Evolutionary conservation across 2,797 vertebrate genomes (phyloP).

Genomic region (Allobates femoralis): DNA sequence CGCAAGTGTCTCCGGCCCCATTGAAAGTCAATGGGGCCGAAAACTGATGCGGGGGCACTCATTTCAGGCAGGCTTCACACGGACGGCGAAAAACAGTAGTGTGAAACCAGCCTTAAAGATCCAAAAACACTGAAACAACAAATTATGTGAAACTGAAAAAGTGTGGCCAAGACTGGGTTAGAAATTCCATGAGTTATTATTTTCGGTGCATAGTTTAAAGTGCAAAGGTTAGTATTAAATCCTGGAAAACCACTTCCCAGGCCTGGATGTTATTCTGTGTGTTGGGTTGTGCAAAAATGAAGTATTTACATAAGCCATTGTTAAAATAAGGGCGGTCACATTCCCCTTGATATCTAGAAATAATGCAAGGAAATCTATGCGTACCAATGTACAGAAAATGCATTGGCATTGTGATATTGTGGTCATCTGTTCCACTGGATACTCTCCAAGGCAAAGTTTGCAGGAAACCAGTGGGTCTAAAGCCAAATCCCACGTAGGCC

Average conservation of each 20-base stretch:
- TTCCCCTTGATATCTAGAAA: not conserved
- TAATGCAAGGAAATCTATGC: conserved; percentile 66
- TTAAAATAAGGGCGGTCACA: not conserved
- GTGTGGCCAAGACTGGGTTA: too few species aligned
- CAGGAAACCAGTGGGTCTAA: conserved; percentile 96
- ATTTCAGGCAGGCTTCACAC: too few species aligned
- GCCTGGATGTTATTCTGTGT: not conserved
- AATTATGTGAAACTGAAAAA: too few species aligned
- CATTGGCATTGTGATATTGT: conserved; percentile 98
- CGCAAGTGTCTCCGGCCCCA: too few species aligned
- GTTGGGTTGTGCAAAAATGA: not conserved
- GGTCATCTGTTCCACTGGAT: conserved; percentile 96
- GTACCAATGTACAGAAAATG: conserved; percentile 97
- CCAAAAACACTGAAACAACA: too few species aligned
- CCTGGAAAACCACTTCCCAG: not conserved
- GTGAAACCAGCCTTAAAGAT: too few species aligned
- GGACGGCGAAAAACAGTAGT: too few species aligned
- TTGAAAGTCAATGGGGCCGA: too few species aligned
- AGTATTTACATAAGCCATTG: conserved; percentile 10
- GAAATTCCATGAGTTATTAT: not conserved
- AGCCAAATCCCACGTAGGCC: conserved; percentile 96
- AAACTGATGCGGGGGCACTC: too few species aligned
- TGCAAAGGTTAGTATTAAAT: not conserved
- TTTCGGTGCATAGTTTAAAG: not conserved
- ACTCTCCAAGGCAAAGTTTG: conserved; percentile 98